Evolutionary conservation across 2,113 vertebrate genomes (phyloP).

Genomic region (Epinephelus moara): DNA sequence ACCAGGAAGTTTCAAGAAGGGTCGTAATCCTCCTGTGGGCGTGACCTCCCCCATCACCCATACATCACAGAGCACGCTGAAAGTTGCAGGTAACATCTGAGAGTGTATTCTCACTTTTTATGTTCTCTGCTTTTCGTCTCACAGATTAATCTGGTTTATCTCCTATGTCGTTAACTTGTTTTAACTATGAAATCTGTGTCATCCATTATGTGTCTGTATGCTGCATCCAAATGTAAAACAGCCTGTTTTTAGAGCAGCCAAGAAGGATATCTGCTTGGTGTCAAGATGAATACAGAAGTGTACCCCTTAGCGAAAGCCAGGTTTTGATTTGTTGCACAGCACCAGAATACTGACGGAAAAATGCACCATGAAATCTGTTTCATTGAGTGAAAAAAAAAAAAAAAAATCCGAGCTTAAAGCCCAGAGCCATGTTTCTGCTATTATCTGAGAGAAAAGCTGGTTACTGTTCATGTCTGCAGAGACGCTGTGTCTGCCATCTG

Average conservation of each 20-base stretch:
- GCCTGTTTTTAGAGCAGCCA: slow-evolving; percentile 49
- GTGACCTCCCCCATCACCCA: slow-evolving; percentile 98
- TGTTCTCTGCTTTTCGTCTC: background rate
- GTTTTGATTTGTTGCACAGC: slow-evolving; percentile 49
- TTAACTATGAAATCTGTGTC: slow-evolving; percentile 28
- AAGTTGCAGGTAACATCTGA: slow-evolving; percentile 90
- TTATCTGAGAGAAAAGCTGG: slow-evolving; percentile 28
- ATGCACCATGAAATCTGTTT: slow-evolving; percentile 34
- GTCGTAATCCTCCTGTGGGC: slow-evolving; percentile 92
- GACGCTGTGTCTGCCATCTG: slow-evolving; percentile 40
- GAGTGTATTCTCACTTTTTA: background rate
- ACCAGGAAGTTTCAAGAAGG: slow-evolving; percentile 89
- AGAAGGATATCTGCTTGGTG: slow-evolving; percentile 53
- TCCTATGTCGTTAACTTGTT: slow-evolving; percentile 17
- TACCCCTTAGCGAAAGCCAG: slow-evolving; percentile 25
- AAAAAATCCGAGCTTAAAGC: slow-evolving; percentile 9
- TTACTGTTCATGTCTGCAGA: slow-evolving; percentile 41
- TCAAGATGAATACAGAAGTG: slow-evolving; percentile 46
- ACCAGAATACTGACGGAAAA: slow-evolving; percentile 7
- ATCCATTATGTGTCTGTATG: slow-evolving; percentile 37
- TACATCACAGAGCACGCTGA: slow-evolving; percentile 91
- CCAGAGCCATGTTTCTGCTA: slow-evolving; percentile 39
- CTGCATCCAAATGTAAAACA: slow-evolving; percentile 53
- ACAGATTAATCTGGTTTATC: background rate
- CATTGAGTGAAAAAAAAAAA: background rate